Percentiles rank a stretch among this genome's conserved stretches.
Evolutionary conservation across 1,140 invertebrate species (phyloP).

Genomic region (Meloidogyne hapla): DNA sequence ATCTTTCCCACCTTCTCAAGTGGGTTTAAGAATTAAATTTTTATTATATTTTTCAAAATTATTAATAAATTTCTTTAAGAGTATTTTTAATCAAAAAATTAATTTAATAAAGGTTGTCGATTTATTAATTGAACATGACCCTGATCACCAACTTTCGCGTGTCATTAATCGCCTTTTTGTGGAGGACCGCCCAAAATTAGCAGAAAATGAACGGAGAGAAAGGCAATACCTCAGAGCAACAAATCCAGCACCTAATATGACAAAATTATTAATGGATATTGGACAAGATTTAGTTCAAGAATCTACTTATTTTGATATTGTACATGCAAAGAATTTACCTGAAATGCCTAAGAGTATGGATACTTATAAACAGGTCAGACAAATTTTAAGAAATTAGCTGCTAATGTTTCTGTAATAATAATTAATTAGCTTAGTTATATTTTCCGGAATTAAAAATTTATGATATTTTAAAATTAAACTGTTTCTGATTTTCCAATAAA

Average conservation of each 20-base stretch:
- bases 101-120: constrained; percentile 57
- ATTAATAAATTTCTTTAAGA: too few relatives aligned
- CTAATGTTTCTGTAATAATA: too few relatives aligned
- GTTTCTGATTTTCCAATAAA: too few relatives aligned
- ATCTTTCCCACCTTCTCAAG: constrained; percentile 60
- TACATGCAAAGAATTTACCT: constrained; percentile 59
- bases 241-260: constrained; percentile 58
- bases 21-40: constrained; percentile 24
- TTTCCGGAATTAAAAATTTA: too few relatives aligned
- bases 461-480: too few relatives aligned
- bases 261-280: constrained; percentile 57
- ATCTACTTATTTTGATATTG: constrained; percentile 62
- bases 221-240: constrained; percentile 43
- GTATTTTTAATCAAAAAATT: not conserved
- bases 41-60: not conserved
- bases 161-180: constrained; percentile 57
- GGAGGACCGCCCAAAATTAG: constrained; percentile 53
- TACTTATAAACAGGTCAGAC: constrained; percentile 61
- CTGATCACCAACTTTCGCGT: constrained; percentile 36
- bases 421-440: too few relatives aligned
- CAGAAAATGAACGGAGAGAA: constrained; percentile 54
- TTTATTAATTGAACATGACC: constrained; percentile 61
- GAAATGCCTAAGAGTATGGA: constrained; percentile 63
- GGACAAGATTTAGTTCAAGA: constrained; percentile 63
- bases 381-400: not conserved